Conservation (phyloP, 2,797 vertebrate species). For the Thripadectes ignobilis region DNA sequence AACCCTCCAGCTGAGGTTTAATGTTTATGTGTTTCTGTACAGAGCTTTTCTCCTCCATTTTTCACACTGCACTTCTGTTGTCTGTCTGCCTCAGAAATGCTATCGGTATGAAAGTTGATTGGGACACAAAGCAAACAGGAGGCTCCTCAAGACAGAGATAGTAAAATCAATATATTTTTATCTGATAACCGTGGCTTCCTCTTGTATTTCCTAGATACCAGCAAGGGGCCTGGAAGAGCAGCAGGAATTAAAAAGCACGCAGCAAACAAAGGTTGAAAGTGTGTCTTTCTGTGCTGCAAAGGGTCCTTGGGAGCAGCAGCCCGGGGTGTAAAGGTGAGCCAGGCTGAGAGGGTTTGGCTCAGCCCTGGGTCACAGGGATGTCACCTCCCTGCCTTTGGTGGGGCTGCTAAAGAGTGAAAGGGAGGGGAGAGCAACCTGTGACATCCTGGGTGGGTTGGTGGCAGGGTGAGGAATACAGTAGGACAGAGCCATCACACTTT, state of each 20-base stretch:
- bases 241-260: background rate
- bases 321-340: background rate
- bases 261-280: background rate
- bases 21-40: background rate
- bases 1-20: background rate
- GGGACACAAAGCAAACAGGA: background rate
- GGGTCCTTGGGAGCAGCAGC: background rate
- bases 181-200: background rate
- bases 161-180: background rate
- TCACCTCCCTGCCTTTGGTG: background rate
- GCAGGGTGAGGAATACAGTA: slow-evolving; percentile 64
- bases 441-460: background rate
- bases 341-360: background rate
- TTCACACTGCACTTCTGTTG: background rate
- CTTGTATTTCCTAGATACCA: background rate
- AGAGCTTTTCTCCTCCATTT: background rate
- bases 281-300: background rate
- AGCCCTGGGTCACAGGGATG: background rate
- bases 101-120: background rate
- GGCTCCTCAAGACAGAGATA: background rate
- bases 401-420: background rate
- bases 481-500: slow-evolving; percentile 83
- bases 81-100: background rate
- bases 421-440: background rate
- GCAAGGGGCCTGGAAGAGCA: background rate